phyloP scores from a whole-genome alignment of 1,140 invertebrate genomes.

The Drosophila pruinosa region DNA sequence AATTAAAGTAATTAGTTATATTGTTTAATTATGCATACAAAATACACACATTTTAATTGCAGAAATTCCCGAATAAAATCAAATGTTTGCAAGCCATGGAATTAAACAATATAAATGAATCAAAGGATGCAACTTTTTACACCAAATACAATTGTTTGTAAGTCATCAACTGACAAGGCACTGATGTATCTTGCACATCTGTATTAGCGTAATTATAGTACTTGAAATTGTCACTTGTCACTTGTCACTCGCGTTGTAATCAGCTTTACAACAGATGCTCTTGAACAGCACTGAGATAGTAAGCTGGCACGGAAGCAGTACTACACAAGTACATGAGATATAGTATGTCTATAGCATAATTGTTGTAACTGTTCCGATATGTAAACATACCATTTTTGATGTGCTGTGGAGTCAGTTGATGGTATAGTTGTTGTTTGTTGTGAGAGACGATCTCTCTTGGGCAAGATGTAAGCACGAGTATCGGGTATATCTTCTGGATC shows the following conservation, averaged over 20 bases:
- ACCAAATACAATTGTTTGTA: background rate
- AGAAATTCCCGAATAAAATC: too few species aligned
- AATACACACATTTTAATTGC: too few species aligned
- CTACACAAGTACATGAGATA: background rate
- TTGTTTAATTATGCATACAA: too few species aligned
- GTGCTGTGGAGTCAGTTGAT: background rate
- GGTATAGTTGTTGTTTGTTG: background rate
- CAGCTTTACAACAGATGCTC: slow-evolving; percentile 2
- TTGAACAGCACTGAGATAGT: slow-evolving; percentile 4
- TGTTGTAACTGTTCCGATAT: background rate
- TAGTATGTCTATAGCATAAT: background rate
- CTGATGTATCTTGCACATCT: background rate
- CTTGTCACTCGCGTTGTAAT: slow-evolving; percentile 10
- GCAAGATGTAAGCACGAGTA: too few species aligned
- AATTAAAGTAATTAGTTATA: too few species aligned
- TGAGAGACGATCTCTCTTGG: too few species aligned
- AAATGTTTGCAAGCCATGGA: background rate
- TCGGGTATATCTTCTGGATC: background rate
- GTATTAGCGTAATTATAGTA: background rate
- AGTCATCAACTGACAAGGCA: background rate
- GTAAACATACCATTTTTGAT: slow-evolving; percentile 57
- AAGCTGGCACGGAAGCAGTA: background rate
- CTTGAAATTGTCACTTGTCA: slow-evolving; percentile 15
- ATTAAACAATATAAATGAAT: background rate
- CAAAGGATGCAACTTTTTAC: too few species aligned